These are phyloP conservation scores for Sinelater perroti DNA, from an alignment of 2,888 invertebrate genomes.

Conservation along the genomic window DNA sequence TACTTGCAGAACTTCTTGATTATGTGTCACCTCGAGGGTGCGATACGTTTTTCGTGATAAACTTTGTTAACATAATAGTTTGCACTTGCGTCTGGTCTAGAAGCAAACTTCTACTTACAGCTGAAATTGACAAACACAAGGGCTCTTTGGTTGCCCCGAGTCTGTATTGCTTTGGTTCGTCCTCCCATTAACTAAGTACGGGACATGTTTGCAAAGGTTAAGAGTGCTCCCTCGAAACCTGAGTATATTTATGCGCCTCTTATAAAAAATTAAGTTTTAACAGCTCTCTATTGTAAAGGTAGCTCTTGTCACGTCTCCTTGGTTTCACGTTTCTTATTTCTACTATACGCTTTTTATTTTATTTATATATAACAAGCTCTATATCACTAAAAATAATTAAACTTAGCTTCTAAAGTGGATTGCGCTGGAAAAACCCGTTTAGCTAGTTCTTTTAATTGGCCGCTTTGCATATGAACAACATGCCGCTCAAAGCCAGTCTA, in stretches of 20 bases:
- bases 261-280: conserved; percentile 10
- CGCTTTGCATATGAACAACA: conserved; percentile 21
- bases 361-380: no score
- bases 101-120: conserved; percentile 18
- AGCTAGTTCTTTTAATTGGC: conserved; percentile 15
- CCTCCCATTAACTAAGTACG: conserved; percentile 13
- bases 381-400: no score
- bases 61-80: conserved; percentile 27
- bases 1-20: conserved; percentile 11
- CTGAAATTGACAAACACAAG: conserved; percentile 31
- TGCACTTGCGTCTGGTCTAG: conserved; percentile 24
- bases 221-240: conserved; percentile 15
- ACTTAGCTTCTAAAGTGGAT: no score
- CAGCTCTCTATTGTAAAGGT: no score
- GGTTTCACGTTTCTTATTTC: no score
- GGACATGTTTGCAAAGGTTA: conserved; percentile 24
- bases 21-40: conserved; percentile 11
- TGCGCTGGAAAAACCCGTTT: no score
- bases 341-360: no score
- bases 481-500: neutral
- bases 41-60: conserved; percentile 13
- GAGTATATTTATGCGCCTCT: no score
- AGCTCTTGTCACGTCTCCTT: no score
- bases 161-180: conserved; percentile 25
- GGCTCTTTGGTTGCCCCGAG: conserved; percentile 22